Evolutionary conservation across 2,797 vertebrate genomes (phyloP), one percentile per base, ranked within the genome.

Genomic region (Sebastes vulpes): DNA sequence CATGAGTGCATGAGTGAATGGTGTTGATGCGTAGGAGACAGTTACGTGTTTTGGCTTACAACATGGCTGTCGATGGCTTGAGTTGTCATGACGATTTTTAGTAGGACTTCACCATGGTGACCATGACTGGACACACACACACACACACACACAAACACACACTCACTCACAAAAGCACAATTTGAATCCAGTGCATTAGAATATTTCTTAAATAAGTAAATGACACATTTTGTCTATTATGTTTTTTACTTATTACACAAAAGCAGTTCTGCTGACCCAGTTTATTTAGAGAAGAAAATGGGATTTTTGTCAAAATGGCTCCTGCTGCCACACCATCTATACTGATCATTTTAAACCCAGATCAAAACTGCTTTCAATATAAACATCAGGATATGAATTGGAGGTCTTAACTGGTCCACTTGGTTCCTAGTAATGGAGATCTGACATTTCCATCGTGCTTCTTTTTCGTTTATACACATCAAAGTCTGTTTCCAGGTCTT

Each of bases 31-130:
- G 94, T 95, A 94, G 95, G 96, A 95, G 94, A 94, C 92, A 90
- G 93, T 95, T 96, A 93, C 93, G 94, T 95, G 91, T 96, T 94
- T 96, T 96, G 94, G 94, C 95, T 93, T 79, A 83, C 84, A 95
- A 94, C 92, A 91, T 91, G 92, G 95, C 93, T 94, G 95, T 92
- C 79, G 92, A 95, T 92, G 92, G 91, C 91, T 94, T 85, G 87
- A 93, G 96, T 96, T 96, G 96, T 95, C 95, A 96, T 97, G 96
- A 92, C 92, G 82, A 96, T 96, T 92, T 92, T 95, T 95, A 90
- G 94, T 91, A 94, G 91, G 93, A 94, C 93, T 95, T 96, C 94
- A 95, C 96, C 95, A 96, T 95, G 95, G 95, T 89, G 94, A 96
- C 92, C 84, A 92, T 92, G 91, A 94, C 87, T 86, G 81, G 90